Evolutionary conservation across 2,113 vertebrate genomes (phyloP), one percentile per base, ranked within the genome.

Genomic region (Zosterops pallidus): DNA sequence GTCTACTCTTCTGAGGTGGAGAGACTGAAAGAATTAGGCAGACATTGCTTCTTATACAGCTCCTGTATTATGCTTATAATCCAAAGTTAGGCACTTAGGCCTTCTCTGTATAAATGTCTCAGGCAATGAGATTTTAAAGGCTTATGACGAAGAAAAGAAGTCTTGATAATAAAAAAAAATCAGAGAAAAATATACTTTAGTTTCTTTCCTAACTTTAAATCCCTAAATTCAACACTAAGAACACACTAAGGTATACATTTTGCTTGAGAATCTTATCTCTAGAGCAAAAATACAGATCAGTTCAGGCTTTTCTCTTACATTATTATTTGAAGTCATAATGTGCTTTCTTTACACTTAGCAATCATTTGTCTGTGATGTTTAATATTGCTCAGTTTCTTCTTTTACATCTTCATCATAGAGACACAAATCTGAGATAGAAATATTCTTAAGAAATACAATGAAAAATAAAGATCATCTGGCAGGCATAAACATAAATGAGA

Each of bases 401-500:
- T 65, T 53, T 28, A 56, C 46, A 67, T 55, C 78, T 94, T 94
- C 79, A 91, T 83, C 82, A 49, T n/a, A 44, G 46, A 60, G 57
- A 75, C 67, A 71, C 35, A 44, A 91, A 92, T 83, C n/a, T 56
- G 56, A 93, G 87, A 95, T 35, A 95, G 89, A 91, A 89, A 71
- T 14, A 52, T 90, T 91, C 67, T 47, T 60, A 79, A 95, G 78
- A 97, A 96, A 95, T 94, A 83, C 79, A 85, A 55, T 81, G 81
- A 96, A 79, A 97, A 92, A 92, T 69, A 96, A 96, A 96, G 69
- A 74, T 76, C 55, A 86, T 90, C 68, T 94, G 84, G 72, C 85
- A 89, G 92, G 57, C 68, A 94, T 86, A 96, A 95, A 93, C 60
- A 86, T 88, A 94, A 95, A 95, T 71, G 88, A 97, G 93, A 96